Percentiles rank a stretch among this genome's conserved stretches.
phyloP scores from a whole-genome alignment of 2,888 invertebrate genomes.

The Euplagia quadripunctaria region DNA sequence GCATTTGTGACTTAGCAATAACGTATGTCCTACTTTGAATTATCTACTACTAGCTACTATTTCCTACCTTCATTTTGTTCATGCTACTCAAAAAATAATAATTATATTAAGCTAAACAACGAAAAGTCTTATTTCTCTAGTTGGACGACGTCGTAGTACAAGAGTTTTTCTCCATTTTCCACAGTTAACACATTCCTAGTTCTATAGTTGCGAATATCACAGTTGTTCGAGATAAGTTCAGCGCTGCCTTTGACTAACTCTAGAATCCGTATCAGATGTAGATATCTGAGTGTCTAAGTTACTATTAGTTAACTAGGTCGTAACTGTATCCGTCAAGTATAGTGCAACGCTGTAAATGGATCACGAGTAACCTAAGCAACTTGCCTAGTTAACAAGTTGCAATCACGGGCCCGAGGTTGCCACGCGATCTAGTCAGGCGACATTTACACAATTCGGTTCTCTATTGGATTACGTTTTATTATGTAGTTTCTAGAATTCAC shows the following conservation, averaged over 20 bases:
- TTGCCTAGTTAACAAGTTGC: constrained; percentile 58
- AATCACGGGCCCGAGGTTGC: constrained; percentile 50
- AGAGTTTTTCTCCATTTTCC: not conserved
- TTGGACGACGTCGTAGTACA: not conserved
- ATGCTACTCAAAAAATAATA: too few species aligned
- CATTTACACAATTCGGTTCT: constrained; percentile 36
- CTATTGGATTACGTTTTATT: constrained; percentile 31
- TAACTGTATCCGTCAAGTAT: constrained; percentile 51
- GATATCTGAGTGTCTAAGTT: constrained; percentile 40
- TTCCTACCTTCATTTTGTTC: too few species aligned
- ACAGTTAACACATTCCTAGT: not conserved
- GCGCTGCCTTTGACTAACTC: constrained; percentile 28
- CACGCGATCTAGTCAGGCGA: constrained; percentile 47
- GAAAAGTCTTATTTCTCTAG: not conserved
- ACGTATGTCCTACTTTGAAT: not conserved
- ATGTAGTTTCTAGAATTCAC: not conserved
- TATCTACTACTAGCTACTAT: not conserved
- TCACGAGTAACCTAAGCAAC: constrained; percentile 54
- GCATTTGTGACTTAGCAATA: not conserved
- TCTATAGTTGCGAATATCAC: constrained; percentile 8
- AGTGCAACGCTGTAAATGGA: constrained; percentile 53
- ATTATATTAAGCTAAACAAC: not conserved
- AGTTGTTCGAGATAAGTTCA: constrained; percentile 15
- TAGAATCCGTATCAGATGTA: constrained; percentile 38
- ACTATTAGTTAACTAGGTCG: constrained; percentile 51